These are phyloP conservation scores for Cichladusa arquata DNA, from an alignment of 2,113 vertebrate species.

Conservation along the genomic window DNA sequence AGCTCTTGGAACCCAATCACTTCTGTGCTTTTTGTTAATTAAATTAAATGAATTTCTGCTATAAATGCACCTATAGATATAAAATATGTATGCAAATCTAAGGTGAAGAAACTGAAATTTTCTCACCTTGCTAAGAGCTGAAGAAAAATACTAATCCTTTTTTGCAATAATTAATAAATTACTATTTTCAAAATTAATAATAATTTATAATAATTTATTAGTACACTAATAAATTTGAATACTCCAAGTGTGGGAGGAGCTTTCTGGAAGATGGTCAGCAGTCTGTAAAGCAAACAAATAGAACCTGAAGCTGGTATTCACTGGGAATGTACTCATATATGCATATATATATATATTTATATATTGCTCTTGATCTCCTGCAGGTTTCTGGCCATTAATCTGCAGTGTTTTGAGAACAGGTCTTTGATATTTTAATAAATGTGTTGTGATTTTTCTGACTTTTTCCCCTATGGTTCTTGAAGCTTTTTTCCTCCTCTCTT, in stretches of 20 bases:
- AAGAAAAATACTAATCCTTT: background rate
- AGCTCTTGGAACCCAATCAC: background rate
- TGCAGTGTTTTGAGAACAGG: background rate
- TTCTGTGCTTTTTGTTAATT: background rate
- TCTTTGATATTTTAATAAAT: background rate
- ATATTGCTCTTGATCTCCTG: background rate
- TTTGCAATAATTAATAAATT: background rate
- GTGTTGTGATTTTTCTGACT: background rate
- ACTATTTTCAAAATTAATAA: background rate
- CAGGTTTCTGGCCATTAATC: background rate
- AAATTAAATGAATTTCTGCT: background rate
- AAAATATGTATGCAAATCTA: fast-evolving
- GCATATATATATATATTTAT: background rate
- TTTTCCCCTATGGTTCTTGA: background rate
- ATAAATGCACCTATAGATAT: background rate
- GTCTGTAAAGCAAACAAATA: background rate
- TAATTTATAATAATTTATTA: too few relatives aligned
- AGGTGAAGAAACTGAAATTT: background rate
- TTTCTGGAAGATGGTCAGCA: background rate
- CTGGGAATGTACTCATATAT: background rate
- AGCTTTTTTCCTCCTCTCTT: background rate
- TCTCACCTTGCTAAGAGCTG: background rate
- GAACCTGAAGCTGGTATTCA: background rate
- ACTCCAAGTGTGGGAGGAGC: background rate
- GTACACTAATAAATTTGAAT: background rate